phyloP scores from a whole-genome alignment of 2,797 vertebrate genomes.

The Oceanodroma leucorhoa region DNA sequence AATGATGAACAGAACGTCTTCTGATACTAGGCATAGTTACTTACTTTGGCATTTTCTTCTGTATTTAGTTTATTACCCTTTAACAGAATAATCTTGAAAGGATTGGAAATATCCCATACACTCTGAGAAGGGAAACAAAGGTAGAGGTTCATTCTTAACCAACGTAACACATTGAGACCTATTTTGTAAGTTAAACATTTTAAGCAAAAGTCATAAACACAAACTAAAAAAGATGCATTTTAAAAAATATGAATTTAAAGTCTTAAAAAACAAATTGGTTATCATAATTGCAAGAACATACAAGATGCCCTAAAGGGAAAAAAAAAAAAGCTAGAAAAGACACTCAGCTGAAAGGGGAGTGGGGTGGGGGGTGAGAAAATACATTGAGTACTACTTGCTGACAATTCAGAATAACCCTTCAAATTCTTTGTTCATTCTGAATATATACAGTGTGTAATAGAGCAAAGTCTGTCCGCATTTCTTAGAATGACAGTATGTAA shows the following conservation, averaged over 20 bases:
- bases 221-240: background rate
- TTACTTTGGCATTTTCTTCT: constrained; percentile 92
- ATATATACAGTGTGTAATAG: fast-evolving
- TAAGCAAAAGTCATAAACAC: background rate
- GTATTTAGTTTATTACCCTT: constrained; percentile 95
- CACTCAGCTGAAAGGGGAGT: background rate
- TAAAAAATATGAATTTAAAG: background rate
- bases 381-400: background rate
- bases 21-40: constrained; percentile 9
- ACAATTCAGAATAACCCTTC: background rate
- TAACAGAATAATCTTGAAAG: constrained; percentile 88
- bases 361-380: background rate
- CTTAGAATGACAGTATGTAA: background rate
- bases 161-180: background rate
- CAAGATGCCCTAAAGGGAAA: background rate
- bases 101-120: constrained; percentile 87
- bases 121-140: constrained; percentile 68
- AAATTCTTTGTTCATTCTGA: background rate
- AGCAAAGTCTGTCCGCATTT: background rate
- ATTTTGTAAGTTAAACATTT: background rate
- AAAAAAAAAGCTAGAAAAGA: background rate
- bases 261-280: background rate
- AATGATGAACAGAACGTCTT: background rate
- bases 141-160: background rate
- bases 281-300: background rate